Conservation (phyloP, 2,113 vertebrate species). For the Candoia aspera region DNA sequence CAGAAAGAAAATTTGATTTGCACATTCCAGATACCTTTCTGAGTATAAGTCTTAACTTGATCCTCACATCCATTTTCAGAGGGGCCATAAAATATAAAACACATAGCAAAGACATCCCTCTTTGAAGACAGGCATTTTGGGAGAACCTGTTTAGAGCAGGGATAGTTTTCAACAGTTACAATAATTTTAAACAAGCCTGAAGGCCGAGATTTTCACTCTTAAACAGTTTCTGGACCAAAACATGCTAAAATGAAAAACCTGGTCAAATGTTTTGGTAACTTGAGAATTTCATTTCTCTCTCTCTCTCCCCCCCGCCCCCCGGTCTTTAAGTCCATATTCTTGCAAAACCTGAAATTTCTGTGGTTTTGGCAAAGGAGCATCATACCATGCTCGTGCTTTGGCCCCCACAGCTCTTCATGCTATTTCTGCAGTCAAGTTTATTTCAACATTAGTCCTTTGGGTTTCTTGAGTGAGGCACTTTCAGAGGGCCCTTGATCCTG, state of each 20-base stretch:
- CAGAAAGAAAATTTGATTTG: background rate
- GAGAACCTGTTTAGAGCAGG: background rate
- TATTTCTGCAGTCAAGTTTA: background rate
- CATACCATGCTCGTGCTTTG: background rate
- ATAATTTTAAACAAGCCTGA: constrained; percentile 6
- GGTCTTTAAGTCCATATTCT: background rate
- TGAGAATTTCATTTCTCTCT: constrained; percentile 26
- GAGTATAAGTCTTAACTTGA: background rate
- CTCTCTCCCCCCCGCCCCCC: background rate
- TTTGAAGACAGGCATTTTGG: background rate
- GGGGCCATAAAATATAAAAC: background rate
- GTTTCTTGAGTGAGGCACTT: constrained; percentile 15
- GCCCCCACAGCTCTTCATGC: background rate
- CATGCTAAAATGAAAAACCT: background rate
- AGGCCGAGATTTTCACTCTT: background rate
- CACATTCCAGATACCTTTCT: background rate
- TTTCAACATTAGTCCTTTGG: constrained; percentile 25
- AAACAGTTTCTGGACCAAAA: background rate
- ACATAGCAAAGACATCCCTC: background rate
- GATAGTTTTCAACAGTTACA: background rate
- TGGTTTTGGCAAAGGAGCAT: constrained; percentile 16
- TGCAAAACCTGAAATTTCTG: constrained; percentile 6
- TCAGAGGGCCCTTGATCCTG: background rate
- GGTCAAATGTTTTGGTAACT: constrained; percentile 23
- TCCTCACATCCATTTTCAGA: background rate